These are phyloP conservation scores for Mythimna loreyi DNA, from an alignment of 2,888 invertebrate species.

Conservation along the genomic window DNA sequence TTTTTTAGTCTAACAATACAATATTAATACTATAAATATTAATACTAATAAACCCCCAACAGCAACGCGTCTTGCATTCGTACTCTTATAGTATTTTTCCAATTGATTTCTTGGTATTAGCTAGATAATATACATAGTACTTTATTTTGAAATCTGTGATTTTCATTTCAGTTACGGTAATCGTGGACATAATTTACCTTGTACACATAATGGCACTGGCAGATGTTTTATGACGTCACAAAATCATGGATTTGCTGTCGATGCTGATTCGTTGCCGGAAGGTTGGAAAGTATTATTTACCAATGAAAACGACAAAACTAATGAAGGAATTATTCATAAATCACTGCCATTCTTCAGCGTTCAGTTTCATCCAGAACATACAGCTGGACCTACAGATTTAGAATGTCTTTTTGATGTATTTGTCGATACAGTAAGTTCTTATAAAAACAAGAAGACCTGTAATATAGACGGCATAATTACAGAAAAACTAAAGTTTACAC, in stretches of 20 bases:
- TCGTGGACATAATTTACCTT: conserved; percentile 99
- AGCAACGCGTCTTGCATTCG: neutral
- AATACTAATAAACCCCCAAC: too few species aligned
- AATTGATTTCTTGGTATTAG: neutral
- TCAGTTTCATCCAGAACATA: conserved; percentile 99
- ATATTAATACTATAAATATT: too few species aligned
- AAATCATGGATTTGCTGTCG: conserved; percentile 99
- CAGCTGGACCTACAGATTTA: conserved; percentile 98
- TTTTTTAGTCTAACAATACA: too few species aligned
- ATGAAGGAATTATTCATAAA: conserved; percentile 98
- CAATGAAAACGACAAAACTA: conserved; percentile 98
- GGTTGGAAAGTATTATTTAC: conserved; percentile 97
- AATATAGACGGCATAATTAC: conserved; percentile 89
- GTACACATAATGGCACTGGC: conserved; percentile 95
- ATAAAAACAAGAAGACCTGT: conserved; percentile 79
- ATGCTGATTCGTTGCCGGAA: conserved; percentile 93
- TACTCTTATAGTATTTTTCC: neutral
- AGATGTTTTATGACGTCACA: conserved; percentile 99
- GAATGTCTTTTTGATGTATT: conserved; percentile 99
- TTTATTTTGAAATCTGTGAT: neutral
- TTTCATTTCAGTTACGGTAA: conserved; percentile 96
- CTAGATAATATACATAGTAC: neutral
- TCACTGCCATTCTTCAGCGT: conserved; percentile 98
- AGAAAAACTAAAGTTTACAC: conserved; percentile 85
- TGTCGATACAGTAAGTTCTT: conserved; percentile 92